Evolutionary conservation across 2,113 vertebrate species (phyloP), one percentile per base, ranked within the genome.

Genomic region (Falcunculus frontatus): DNA sequence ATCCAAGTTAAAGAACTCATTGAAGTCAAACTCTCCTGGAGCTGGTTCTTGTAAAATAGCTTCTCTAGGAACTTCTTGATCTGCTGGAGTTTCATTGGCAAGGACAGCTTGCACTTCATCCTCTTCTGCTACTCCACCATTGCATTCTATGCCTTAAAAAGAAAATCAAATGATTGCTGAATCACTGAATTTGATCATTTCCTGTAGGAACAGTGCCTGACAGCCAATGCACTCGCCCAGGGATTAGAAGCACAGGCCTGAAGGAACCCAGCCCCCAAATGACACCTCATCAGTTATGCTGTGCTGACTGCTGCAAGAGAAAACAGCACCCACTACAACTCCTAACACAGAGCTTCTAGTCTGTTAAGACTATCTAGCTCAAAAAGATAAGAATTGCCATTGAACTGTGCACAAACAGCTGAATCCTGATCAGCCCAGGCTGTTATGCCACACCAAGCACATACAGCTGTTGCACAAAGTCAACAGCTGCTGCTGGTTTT

Each of bases 1-100:
- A 96, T 99, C 99, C 97, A 99, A 97, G 97, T 99, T 99, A 97
- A 99, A 99, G 97, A 99, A 99, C 89, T 99, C 99, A 93, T 99
- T 99, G 98, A 99, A 99, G 98, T 99, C 99, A 97, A 99, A 99
- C 63, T 99, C 99, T 97, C 99, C 99, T 32, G 98, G 97, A 33
- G 98, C 97, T 65, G 99, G 98, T 90, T 99, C 99, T 25, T 99
- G 98, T 55, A 99, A 94, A 64, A 98, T 96, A 3, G 98, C 97
- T 21, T 99, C 98, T 91, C 98, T 98, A 41, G 99, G 99, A 93
- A 99, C 99, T 93, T 99, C 99, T 94, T 99, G 99, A 96, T 99
- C 99, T 53, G 99, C 98, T 91, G 98, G 96, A 16, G 97, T 97
- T 76, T 98, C 98, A 85, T 96, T 97, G 29, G 98, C 93, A 57